These are phyloP conservation scores for Rousettus leschenaultii DNA, from an alignment of 2,113 vertebrate genomes.

Conservation along the genomic window DNA sequence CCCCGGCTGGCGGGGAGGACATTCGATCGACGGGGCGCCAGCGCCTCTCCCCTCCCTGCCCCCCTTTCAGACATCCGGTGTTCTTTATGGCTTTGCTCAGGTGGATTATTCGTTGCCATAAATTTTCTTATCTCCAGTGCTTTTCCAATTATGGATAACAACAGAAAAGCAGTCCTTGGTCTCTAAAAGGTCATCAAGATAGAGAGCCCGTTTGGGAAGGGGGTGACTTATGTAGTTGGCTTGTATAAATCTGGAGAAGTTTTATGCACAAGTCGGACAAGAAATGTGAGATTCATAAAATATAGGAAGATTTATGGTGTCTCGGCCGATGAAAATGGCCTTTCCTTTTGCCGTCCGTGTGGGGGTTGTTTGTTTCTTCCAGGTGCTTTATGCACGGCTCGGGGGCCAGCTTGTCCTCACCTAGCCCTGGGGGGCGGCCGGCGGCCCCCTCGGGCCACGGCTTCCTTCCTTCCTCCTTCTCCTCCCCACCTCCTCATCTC, in stretches of 20 bases:
- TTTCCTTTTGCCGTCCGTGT: slow-evolving; percentile 30
- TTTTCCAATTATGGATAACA: slow-evolving; percentile 87
- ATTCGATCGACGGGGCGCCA: not conserved
- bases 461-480: not conserved
- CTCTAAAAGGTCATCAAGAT: slow-evolving; percentile 85
- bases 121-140: slow-evolving; percentile 83
- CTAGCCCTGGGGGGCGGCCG: fast-evolving
- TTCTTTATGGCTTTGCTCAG: slow-evolving; percentile 82
- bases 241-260: slow-evolving; percentile 82
- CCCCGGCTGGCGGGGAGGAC: not conserved
- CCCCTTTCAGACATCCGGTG: fast-evolving
- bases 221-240: slow-evolving; percentile 78
- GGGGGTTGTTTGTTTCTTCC: not conserved
- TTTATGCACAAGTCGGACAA: slow-evolving; percentile 80
- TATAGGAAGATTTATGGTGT: slow-evolving; percentile 69
- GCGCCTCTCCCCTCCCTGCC: not conserved
- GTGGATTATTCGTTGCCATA: slow-evolving; percentile 79
- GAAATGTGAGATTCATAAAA: slow-evolving; percentile 81
- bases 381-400: not conserved
- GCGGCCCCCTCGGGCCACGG: not conserved
- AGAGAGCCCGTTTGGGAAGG: slow-evolving; percentile 76
- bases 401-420: not conserved
- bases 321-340: slow-evolving; percentile 68
- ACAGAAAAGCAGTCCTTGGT: slow-evolving; percentile 80
- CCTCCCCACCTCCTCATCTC: not conserved